These are phyloP conservation scores for Pectinophora gossypiella DNA, from an alignment of 1,140 invertebrate species.

Conservation along the genomic window DNA sequence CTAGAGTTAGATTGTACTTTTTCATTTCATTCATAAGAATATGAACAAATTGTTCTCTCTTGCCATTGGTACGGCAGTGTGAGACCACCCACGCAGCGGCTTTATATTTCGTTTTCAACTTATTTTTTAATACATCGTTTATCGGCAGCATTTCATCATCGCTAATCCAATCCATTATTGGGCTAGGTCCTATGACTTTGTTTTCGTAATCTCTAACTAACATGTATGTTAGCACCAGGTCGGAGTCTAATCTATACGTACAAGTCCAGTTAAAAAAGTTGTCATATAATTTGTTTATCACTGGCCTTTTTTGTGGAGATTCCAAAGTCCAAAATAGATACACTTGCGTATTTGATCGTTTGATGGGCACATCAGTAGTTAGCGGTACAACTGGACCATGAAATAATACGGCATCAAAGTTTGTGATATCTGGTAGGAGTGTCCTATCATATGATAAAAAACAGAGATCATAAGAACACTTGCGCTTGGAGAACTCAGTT, in stretches of 20 bases:
- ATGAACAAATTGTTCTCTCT: slow-evolving; percentile 72
- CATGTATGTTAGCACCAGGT: slow-evolving; percentile 76
- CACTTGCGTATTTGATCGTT: slow-evolving; percentile 38
- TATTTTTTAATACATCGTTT: slow-evolving; percentile 17
- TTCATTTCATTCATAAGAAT: slow-evolving; percentile 74
- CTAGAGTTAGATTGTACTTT: slow-evolving; percentile 56
- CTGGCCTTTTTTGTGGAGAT: slow-evolving; percentile 43
- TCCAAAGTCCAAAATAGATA: slow-evolving; percentile 58
- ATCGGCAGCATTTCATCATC: slow-evolving; percentile 40
- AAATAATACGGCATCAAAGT: slow-evolving; percentile 47
- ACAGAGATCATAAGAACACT: too few species aligned
- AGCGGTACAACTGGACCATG: slow-evolving; percentile 34
- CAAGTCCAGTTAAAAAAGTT: slow-evolving; percentile 79
- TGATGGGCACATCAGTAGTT: slow-evolving; percentile 23
- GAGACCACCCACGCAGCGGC: slow-evolving; percentile 77
- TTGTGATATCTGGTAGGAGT: slow-evolving; percentile 20
- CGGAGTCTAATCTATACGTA: slow-evolving; percentile 80
- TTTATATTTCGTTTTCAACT: slow-evolving; percentile 44
- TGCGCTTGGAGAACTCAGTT: too few species aligned
- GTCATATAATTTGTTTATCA: slow-evolving; percentile 34
- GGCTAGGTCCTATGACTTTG: slow-evolving; percentile 40
- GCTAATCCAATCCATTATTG: slow-evolving; percentile 39
- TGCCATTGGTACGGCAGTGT: slow-evolving; percentile 74
- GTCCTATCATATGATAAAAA: too few species aligned
- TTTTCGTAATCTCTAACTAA: slow-evolving; percentile 40